These are phyloP conservation scores for Tautogolabrus adspersus DNA, from an alignment of 2,113 vertebrate genomes.

Conservation along the genomic window DNA sequence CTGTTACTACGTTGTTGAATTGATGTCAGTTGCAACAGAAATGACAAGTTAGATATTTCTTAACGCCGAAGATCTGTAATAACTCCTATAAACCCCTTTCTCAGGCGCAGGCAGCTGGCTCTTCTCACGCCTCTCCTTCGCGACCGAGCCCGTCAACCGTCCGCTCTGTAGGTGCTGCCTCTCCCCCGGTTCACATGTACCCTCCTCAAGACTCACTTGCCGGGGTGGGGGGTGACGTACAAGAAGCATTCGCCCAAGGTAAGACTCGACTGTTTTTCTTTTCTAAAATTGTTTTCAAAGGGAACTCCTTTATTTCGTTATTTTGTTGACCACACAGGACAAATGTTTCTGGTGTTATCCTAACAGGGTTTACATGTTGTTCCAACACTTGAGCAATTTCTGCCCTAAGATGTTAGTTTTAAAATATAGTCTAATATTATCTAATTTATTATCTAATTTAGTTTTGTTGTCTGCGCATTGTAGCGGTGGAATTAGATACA, in stretches of 20 bases:
- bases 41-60: too few species aligned
- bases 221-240: conserved; percentile 89
- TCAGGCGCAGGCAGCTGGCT: conserved; percentile 91
- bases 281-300: too few species aligned
- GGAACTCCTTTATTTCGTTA: too few species aligned
- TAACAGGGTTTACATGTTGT: too few species aligned
- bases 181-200: conserved; percentile 81
- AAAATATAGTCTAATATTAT: too few species aligned
- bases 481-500: too few species aligned
- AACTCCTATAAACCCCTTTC: background rate
- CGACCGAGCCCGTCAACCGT: conserved; percentile 86
- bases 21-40: conserved; percentile 8
- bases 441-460: too few species aligned
- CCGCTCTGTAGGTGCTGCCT: conserved; percentile 86
- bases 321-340: too few species aligned
- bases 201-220: conserved; percentile 87
- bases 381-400: too few species aligned
- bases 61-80: background rate
- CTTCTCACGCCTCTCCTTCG: conserved; percentile 88
- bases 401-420: too few species aligned
- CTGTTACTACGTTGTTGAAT: background rate
- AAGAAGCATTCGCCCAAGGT: conserved; percentile 94
- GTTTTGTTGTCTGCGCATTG: too few species aligned
- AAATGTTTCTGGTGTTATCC: too few species aligned
- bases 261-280: conserved; percentile 15